phyloP scores from a whole-genome alignment of 1,140 invertebrate species.

The Drosophila triauraria region DNA sequence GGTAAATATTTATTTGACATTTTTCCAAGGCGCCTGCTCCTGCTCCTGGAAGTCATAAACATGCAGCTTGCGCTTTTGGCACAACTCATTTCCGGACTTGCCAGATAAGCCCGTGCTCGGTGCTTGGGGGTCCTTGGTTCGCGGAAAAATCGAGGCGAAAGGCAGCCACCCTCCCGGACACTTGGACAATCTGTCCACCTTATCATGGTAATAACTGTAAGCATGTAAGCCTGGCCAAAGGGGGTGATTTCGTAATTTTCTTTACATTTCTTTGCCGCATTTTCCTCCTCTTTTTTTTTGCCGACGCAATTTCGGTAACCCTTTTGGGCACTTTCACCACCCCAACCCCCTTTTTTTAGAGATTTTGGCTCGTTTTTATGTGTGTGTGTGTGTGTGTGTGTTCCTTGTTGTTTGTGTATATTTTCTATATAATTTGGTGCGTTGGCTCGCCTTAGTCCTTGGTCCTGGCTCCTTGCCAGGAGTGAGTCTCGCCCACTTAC shows the following conservation, averaged over 20 bases:
- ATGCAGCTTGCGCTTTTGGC: slow-evolving; percentile 63
- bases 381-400: slow-evolving; percentile 1
- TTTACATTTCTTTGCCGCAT: slow-evolving; percentile 78
- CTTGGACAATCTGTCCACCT: slow-evolving; percentile 63
- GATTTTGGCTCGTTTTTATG: slow-evolving; percentile 64
- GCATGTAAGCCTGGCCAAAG: slow-evolving; percentile 82
- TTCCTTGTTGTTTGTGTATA: slow-evolving; percentile 45
- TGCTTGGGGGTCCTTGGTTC: slow-evolving; percentile 3
- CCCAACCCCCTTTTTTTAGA: slow-evolving; percentile 30
- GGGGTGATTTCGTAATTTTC: slow-evolving; percentile 83
- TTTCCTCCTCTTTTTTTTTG: slow-evolving; percentile 27
- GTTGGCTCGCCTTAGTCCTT: slow-evolving; percentile 41
- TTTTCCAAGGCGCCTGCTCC: background rate
- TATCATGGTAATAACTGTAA: slow-evolving; percentile 83
- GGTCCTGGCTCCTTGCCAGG: background rate
- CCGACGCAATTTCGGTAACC: slow-evolving; percentile 68
- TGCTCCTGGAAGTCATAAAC: slow-evolving; percentile 33
- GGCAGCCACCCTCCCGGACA: slow-evolving; percentile 20
- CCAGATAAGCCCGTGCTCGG: slow-evolving; percentile 56
- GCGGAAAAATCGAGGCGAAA: slow-evolving; percentile 4
- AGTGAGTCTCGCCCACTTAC: background rate
- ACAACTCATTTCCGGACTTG: slow-evolving; percentile 74
- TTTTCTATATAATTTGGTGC: slow-evolving; percentile 79
- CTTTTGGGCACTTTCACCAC: slow-evolving; percentile 62
- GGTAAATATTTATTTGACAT: slow-evolving; percentile 3